Evolutionary conservation across 2,888 invertebrate species (phyloP), one percentile per base, ranked within the genome.

Genomic region (Lycaena phlaeas): DNA sequence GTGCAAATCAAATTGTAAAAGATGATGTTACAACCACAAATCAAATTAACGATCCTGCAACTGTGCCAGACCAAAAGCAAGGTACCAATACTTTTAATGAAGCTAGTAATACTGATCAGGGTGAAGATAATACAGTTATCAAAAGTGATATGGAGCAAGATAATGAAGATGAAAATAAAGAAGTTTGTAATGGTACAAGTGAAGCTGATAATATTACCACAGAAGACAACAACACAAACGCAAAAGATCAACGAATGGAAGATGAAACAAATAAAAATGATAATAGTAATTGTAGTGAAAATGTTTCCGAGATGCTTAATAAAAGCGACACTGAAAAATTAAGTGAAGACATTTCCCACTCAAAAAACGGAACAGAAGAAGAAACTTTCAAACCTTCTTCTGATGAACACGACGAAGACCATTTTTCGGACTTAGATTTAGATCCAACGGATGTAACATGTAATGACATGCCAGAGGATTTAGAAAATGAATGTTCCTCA

Each of bases 1-100:
- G 38, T 45, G 43, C 49, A 36, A 36, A 49, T 26, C 54, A 56
- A 36, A 46, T 43, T 42, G 27, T 31, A 27, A 27, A 12, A 10
- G 18, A 36, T 30, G 4, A 27, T 25, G 38, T 36, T 10, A 2
- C 4, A 6, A 11, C 11, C 7, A 18, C 37, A 15, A 14, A 41
- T 17, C 1, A 14, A 15, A 17, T 22, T 1, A 15, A 42, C 27
- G 25, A 26, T 25, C 6, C 10, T 36, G 27, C 43, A 42, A 45
- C 26, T 17, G 28, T 30, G 27, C 7, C 18, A 36, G 36, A 49
- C 6, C 36, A 45, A 39, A 42, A 45, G 31, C 15, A 38, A 34
- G 34, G 28, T 14, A 28, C 31, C 9, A 36, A 43, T 17, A 40
- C 14, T n/a, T 22, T 41, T 15, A 36, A 43, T 18, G 40, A 17